phyloP scores from a whole-genome alignment of 2,888 invertebrate species.

The Pyralis farinalis region DNA sequence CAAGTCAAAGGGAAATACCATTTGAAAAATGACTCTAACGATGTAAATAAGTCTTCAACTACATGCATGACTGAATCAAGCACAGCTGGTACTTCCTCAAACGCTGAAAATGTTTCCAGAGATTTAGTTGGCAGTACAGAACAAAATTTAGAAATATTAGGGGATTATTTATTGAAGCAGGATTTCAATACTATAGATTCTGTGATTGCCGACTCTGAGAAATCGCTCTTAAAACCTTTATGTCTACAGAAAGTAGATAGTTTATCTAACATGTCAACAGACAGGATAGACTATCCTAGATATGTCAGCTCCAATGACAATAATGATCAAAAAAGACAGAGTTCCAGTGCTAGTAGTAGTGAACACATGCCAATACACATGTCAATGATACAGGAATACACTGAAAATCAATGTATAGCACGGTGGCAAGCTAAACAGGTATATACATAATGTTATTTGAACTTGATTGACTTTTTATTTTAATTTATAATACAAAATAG shows the following conservation, averaged over 20 bases:
- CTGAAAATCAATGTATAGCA: constrained; percentile 65
- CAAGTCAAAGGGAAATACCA: constrained; percentile 85
- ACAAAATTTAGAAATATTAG: constrained; percentile 58
- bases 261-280: constrained; percentile 26
- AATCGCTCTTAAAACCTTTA: constrained; percentile 34
- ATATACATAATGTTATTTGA: not conserved
- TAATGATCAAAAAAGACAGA: constrained; percentile 22
- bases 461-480: too few species aligned
- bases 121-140: constrained; percentile 45
- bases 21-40: constrained; percentile 66
- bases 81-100: constrained; percentile 31
- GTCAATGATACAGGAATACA: constrained; percentile 41
- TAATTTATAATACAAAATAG: too few species aligned
- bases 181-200: constrained; percentile 56
- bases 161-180: constrained; percentile 60
- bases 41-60: constrained; percentile 23
- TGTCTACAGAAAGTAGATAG: constrained; percentile 15
- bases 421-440: constrained; percentile 85
- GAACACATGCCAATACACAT: constrained; percentile 30
- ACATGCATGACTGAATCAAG: constrained; percentile 25
- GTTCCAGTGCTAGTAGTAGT: constrained; percentile 22
- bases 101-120: constrained; percentile 32
- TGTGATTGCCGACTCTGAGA: constrained; percentile 42
- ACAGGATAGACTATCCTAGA: constrained; percentile 49
- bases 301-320: constrained; percentile 48